Evolutionary conservation across 2,113 vertebrate species (phyloP).

Genomic region (Galeopterus variegatus): DNA sequence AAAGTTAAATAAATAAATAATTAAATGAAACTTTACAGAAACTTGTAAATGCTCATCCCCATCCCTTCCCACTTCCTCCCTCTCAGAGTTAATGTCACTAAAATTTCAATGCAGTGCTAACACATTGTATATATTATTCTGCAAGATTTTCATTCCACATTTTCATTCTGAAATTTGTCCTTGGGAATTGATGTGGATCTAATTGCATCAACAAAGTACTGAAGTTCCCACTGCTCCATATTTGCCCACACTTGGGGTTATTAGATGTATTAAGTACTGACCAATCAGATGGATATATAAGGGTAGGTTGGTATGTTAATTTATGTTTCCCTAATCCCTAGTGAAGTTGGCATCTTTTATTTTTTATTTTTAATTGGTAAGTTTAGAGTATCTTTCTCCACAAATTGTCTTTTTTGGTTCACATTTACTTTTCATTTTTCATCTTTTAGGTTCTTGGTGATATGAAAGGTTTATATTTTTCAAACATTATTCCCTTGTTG

Average conservation of each 20-base stretch:
- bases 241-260: background rate
- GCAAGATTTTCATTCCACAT: background rate
- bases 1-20: background rate
- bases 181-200: background rate
- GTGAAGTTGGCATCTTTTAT: background rate
- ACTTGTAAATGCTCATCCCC: background rate
- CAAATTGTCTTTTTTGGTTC: background rate
- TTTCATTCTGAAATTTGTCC: background rate
- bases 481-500: background rate
- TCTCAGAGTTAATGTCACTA: constrained; percentile 26
- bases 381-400: background rate
- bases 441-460: background rate
- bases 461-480: constrained; percentile 6
- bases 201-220: background rate
- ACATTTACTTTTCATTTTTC: background rate
- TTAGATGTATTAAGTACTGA: background rate
- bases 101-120: background rate
- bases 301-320: background rate
- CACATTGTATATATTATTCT: background rate
- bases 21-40: constrained; percentile 15
- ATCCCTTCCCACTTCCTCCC: background rate
- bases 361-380: background rate
- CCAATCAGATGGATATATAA: background rate
- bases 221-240: background rate
- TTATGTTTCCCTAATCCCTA: background rate